A percentile compares a stretch with the other conserved stretches of the same genome.
phyloP scores from a whole-genome alignment of 2,113 vertebrate genomes.

The Leucoraja erinaceus region DNA sequence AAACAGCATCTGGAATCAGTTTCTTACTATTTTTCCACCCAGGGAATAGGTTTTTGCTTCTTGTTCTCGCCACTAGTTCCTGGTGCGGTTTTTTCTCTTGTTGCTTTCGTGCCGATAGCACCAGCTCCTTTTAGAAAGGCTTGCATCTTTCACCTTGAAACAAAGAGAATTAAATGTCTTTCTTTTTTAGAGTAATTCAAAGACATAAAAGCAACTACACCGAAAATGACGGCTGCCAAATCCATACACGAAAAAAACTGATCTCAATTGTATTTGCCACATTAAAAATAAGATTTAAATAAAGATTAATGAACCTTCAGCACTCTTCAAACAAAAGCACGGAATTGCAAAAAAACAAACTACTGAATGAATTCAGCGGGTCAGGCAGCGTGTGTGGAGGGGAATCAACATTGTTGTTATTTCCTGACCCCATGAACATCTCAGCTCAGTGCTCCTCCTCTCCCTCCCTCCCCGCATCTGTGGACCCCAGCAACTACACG shows the following conservation, averaged over 20 bases:
- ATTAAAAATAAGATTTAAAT: neutral
- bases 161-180: neutral
- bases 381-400: too few relatives aligned
- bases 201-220: neutral
- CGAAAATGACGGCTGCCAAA: neutral
- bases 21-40: conserved; percentile 97
- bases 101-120: conserved; percentile 56
- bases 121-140: conserved; percentile 80
- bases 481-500: too few relatives aligned
- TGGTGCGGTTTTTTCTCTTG: conserved; percentile 66
- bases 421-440: too few relatives aligned
- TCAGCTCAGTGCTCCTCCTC: too few relatives aligned
- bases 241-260: neutral
- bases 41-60: conserved; percentile 70
- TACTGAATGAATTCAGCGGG: too few relatives aligned
- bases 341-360: too few relatives aligned
- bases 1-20: neutral
- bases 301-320: neutral
- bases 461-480: too few relatives aligned
- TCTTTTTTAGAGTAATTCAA: neutral
- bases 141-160: conserved; percentile 65
- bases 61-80: conserved; percentile 71
- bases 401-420: too few relatives aligned
- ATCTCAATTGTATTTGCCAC: neutral
- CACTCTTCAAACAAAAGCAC: neutral